Evolutionary conservation across 2,888 invertebrate species (phyloP).

Genomic region (Tiphia femorata): DNA sequence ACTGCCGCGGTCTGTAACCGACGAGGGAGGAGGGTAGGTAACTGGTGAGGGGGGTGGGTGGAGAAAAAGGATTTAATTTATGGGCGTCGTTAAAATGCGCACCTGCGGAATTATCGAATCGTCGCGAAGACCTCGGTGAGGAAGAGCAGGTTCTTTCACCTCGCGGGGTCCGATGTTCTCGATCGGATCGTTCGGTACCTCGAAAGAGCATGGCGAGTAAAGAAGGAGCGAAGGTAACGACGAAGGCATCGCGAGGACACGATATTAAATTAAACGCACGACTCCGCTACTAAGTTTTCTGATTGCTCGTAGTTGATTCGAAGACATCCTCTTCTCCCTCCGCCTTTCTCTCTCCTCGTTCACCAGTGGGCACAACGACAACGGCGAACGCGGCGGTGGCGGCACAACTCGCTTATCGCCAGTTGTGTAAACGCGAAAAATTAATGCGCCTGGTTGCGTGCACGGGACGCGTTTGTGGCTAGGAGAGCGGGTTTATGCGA

Average conservation of each 20-base stretch:
- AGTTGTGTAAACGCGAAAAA: slow-evolving; percentile 4
- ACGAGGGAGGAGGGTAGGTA: too few relatives aligned
- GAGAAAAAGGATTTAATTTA: not conserved
- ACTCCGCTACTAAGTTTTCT: too few relatives aligned
- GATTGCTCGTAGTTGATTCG: too few relatives aligned
- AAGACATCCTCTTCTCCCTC: too few relatives aligned
- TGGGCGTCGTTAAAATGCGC: not conserved
- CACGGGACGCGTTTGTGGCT: not conserved
- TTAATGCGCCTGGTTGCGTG: not conserved
- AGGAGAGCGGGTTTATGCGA: not conserved
- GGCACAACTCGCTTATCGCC: not conserved
- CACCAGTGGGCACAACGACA: not conserved
- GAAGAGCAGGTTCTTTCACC: not conserved
- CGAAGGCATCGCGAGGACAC: not conserved
- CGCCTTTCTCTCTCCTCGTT: too few relatives aligned
- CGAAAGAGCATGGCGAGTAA: too few relatives aligned
- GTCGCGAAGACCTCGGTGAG: not conserved
- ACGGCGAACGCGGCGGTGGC: not conserved
- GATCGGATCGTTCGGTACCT: not conserved
- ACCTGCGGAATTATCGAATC: slow-evolving; percentile 2
- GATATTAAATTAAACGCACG: not conserved
- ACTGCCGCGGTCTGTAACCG: not conserved
- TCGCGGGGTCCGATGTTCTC: not conserved
- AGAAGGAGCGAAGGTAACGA: not conserved
- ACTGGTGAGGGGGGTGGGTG: too few relatives aligned